Evolutionary conservation across 2,888 invertebrate genomes (phyloP).

Genomic region (Xylocampa areola): DNA sequence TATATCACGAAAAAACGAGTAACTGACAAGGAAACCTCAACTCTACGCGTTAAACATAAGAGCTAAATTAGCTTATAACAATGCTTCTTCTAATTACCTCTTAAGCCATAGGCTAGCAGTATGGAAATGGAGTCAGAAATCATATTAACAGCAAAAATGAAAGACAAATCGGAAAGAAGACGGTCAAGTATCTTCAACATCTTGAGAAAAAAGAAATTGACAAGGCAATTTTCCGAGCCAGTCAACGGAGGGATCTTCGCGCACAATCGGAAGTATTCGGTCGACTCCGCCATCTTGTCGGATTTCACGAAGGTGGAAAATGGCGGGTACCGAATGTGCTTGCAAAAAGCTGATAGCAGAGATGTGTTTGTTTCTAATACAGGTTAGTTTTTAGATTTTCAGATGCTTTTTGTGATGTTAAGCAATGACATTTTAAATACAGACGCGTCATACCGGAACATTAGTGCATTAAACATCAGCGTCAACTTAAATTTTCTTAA

Average conservation of each 20-base stretch:
- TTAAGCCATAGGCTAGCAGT: conserved; percentile 1
- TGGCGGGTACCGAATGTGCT: conserved; percentile 59
- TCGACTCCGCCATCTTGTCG: conserved; percentile 78
- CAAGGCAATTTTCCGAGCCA: conserved; percentile 79
- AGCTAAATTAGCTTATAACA: neutral
- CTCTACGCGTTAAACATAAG: neutral
- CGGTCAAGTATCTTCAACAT: conserved; percentile 82
- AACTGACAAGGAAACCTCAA: neutral
- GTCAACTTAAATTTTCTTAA: no score
- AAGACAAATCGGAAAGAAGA: conserved; percentile 72
- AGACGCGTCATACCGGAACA: no score
- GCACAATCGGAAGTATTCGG: conserved; percentile 75
- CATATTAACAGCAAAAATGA: conserved; percentile 66
- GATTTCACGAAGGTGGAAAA: conserved; percentile 69
- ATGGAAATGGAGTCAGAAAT: conserved; percentile 73
- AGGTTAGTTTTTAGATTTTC: conserved; percentile 70
- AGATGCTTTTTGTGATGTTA: neutral
- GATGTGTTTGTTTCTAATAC: conserved; percentile 65
- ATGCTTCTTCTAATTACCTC: neutral
- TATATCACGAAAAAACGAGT: neutral
- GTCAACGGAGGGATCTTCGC: conserved; percentile 56
- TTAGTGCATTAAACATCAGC: no score
- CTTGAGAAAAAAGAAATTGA: conserved; percentile 77
- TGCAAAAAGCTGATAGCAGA: conserved; percentile 59
- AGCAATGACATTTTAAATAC: no score